Base-by-base conservation (phyloP, 2,888 invertebrate genomes). In the Athrips mouffetella region DNA sequence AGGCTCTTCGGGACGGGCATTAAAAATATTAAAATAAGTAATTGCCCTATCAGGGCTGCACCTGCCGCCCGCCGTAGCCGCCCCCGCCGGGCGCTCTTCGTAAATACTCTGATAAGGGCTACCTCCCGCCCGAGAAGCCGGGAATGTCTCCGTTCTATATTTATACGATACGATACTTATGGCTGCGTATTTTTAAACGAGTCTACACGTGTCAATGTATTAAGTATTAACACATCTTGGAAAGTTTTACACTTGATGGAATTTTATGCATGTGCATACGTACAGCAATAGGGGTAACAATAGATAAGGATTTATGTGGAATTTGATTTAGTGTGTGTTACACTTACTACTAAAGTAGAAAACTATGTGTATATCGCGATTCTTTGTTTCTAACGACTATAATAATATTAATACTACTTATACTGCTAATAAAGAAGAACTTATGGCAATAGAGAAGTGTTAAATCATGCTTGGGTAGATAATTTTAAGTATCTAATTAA, bases 21-120 rank as follows among this genome's bases (percentile, higher is more conserved):
- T 81, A 78, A 82, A 81, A 79, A 80, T 82, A 80, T 81, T 79
- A 80, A 80, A 82, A 78, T 80, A 80, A 80, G 81, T 83, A 79
- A 86, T 84, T 82, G 80, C 73, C 77, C 73, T 75, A 83, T 85
- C 76, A 76, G 67, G 68, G 60, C 65, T 69, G 74, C 85, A 85
- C 84, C 85, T 86, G 85, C 72, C 74, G 65, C 73, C 65, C 70
- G 66, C 63, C 58, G 61, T 51, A 52, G 60, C 55, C 52, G 42
- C 54, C 61, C 62, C 58, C 58, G 53, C 62, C 50, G n/a, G n/a
- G 53, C 69, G 60, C 71, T 64, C 70, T 33, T 65, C 65, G 63
- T 64, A 70, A 69, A 64, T 65, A 70, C 70, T 67, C 69, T 68
- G 73, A 72, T 76, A 78, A 72, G 71, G 72, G 70, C 68, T 71